Evolutionary conservation across 2,888 invertebrate genomes (phyloP), one percentile per base, ranked within the genome.

Genomic region (Polietes domitor): DNA sequence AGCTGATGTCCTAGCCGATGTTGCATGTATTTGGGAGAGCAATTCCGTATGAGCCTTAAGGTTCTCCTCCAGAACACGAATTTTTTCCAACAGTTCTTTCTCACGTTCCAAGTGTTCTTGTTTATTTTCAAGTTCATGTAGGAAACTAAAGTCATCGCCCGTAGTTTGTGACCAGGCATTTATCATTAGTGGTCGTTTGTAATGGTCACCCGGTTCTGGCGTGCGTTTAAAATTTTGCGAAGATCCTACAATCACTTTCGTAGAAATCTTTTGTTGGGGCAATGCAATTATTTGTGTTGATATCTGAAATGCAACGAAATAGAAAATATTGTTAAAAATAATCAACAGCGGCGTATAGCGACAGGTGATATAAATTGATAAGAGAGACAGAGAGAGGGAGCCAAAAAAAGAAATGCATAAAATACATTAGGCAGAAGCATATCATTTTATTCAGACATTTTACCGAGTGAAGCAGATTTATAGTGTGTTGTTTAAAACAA

Each of bases 121-220:
- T 7, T 81, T 71, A 32, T 87, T 80, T 5, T 86, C 70, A 0
- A 65, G 26, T 50, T 75, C 83, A 37, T 88, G 15, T 47, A 89
- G 10, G 19, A 85, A 70, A 5, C 61, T 85, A 24, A 89, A 89
- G 72, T 89, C 90, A 1, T 88, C 87, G 32, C 75, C 71, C 0
- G 86, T 85, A 0, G 91, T 91, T 79, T 91, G 91, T 0, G 91
- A 87, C 90, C 91, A 91, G 9, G 89, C 87, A 15, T 87, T 87
- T 2, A 91, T 77, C 77, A 84, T 74, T 86, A 90, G 86, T 0
- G 87, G 86, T 3, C 80, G 82, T 19, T 79, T 78, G 24, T 77
- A 12, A 9, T 28, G 58, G 15, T 80, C 75, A 1, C 50, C 21
- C 1, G 77, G 71, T 17, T 84, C 83, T 15, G 58, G 9, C 10